Conservation (phyloP, 2,113 vertebrate genomes). For the Myodes glareolus region DNA sequence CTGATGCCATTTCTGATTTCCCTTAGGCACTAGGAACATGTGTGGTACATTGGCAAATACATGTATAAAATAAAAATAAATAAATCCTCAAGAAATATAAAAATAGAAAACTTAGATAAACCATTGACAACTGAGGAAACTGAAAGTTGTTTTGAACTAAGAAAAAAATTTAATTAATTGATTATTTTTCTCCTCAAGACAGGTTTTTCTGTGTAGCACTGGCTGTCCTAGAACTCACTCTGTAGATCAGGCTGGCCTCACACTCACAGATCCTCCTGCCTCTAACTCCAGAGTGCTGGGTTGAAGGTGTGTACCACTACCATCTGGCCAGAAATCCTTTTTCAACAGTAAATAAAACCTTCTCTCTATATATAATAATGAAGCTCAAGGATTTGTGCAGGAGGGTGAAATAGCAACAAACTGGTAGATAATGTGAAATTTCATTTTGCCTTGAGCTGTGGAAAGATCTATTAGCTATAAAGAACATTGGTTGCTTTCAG, state of each 20-base stretch:
- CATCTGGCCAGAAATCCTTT: slow-evolving; percentile 1
- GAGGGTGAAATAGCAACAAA: background rate
- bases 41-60: background rate
- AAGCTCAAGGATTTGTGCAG: background rate
- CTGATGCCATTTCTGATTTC: background rate
- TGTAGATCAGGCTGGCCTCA: background rate
- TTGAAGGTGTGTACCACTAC: background rate
- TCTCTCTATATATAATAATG: slow-evolving; percentile 17
- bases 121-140: background rate
- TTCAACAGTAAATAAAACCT: slow-evolving; percentile 12
- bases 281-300: background rate
- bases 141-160: too few relatives aligned
- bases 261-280: background rate
- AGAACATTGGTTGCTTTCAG: too few relatives aligned
- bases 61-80: background rate
- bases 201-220: background rate
- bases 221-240: background rate
- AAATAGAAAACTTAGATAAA: background rate
- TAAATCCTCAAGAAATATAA: background rate
- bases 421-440: background rate
- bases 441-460: background rate
- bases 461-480: background rate
- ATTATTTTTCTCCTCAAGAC: background rate
- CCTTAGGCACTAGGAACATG: background rate
- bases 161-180: background rate